Base-by-base conservation (phyloP, 1,140 invertebrate species). In the Megalopta genalis region DNA sequence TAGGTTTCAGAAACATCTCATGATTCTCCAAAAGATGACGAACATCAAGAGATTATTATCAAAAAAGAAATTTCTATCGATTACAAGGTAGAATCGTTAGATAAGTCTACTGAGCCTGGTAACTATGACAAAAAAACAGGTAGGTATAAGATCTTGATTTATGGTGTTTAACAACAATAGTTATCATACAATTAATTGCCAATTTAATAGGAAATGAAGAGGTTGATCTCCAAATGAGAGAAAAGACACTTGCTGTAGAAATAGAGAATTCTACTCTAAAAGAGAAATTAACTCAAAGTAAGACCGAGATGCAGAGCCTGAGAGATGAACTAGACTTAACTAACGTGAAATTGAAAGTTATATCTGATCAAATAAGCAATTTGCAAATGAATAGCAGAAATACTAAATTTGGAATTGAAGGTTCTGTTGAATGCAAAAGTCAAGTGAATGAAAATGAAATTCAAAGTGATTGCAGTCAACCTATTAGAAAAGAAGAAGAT, bases 221-320 rank as follows among this genome's bases (percentile, higher is more conserved):
- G 39, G 0, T n/a, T 23, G 59, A 77, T 25, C 1, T 27, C 18
- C 42, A 81, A 37, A 52, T 70, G 16, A 16, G 66, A 59, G 73
- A 82, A 66, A 65, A 82, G 7, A 32, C n/a, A 73, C 1, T 74
- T 23, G 12, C 60, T 16, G 14, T 79, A 57, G 9, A 65, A 16
- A 18, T 5, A 39, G 78, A 86, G 49, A 84, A 87, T 77, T 49
- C 25, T 9, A 8, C 60, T 8, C 65, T 87, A 10, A 80, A 68
- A 59, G 62, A 86, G 52, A 84, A 88, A 81, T 81, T 87, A 63
- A 64, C 59, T 25, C 12, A 77, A 64, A 85, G 68, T 66, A n/a
- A 46, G 21, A 54, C n/a, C 12, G 83, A 90, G 85, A 82, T 88
- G 66, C 21, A 84, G 65, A 76, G 12, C 18, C 65, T 90, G 23